A percentile compares a stretch with the other conserved stretches of the same genome.
Conservation (phyloP, 2,113 vertebrate genomes). For the Columba livia region DNA sequence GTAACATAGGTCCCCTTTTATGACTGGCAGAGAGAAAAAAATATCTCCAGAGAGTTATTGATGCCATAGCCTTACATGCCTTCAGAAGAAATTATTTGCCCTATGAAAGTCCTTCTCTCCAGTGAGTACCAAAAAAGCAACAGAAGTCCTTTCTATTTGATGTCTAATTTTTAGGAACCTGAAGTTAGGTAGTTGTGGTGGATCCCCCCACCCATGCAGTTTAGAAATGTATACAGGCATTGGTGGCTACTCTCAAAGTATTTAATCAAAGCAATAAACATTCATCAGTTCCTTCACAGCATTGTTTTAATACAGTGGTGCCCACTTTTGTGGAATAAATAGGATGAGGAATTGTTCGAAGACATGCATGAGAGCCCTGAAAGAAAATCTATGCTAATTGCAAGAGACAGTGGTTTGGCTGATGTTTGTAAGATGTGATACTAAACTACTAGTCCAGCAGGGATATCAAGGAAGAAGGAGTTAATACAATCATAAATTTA, state of each 20-base stretch:
- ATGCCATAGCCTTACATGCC: neutral
- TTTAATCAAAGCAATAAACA: neutral
- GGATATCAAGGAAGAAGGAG: neutral
- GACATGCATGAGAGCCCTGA: neutral
- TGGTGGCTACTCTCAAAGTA: neutral
- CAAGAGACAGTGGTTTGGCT: neutral
- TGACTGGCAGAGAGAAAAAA: neutral
- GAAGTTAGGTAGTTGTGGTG: neutral
- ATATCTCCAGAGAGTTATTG: neutral
- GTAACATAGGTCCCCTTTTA: neutral
- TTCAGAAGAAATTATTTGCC: neutral
- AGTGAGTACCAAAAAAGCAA: neutral
- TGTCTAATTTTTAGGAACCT: neutral
- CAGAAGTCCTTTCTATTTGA: neutral
- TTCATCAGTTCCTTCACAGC: neutral
- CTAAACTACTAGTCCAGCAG: neutral
- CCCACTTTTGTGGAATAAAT: neutral
- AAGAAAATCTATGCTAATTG: neutral
- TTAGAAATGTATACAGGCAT: neutral
- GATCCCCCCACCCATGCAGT: neutral
- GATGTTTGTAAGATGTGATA: neutral
- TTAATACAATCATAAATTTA: neutral
- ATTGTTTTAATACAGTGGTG: neutral
- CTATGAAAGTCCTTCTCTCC: neutral
- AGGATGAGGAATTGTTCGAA: neutral